These are phyloP conservation scores for Trachelus troglodyta DNA, from an alignment of 2,888 invertebrate genomes.

Conservation along the genomic window DNA sequence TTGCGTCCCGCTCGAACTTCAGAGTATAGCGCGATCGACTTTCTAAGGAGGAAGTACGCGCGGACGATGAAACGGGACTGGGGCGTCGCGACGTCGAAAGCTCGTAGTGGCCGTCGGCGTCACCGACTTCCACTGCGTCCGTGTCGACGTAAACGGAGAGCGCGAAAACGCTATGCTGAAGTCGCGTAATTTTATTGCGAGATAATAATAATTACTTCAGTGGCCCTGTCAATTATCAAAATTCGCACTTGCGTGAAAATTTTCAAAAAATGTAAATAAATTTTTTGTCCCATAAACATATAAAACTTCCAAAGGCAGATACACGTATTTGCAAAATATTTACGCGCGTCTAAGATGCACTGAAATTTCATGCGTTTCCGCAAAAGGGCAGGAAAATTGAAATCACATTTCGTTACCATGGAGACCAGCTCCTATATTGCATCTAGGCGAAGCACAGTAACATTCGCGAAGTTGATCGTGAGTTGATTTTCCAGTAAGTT, in stretches of 20 bases:
- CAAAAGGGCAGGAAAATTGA: neutral
- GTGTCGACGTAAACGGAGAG: conserved; percentile 41
- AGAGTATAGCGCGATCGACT: conserved; percentile 26
- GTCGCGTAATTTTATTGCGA: neutral
- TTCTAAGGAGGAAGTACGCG: conserved; percentile 27
- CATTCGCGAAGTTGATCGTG: neutral
- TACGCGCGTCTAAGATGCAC: neutral
- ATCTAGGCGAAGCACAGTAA: neutral
- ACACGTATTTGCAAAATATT: neutral
- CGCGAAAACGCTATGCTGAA: conserved; percentile 15
- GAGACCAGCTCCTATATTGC: neutral
- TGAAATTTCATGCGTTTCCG: neutral
- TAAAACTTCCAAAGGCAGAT: neutral
- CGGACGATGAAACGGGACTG: conserved; percentile 51
- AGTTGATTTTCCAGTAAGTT: neutral
- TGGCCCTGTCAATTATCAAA: neutral
- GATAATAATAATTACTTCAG: neutral
- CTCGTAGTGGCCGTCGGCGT: conserved; percentile 39
- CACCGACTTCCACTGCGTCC: conserved; percentile 41
- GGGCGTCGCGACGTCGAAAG: conserved; percentile 56
- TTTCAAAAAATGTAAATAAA: neutral
- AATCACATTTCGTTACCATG: neutral
- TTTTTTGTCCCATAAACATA: no score
- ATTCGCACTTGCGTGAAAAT: neutral
- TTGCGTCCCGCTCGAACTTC: conserved; percentile 14